Evolutionary conservation across 2,113 vertebrate genomes (phyloP).

Genomic region (Paraplagusia blochii): DNA sequence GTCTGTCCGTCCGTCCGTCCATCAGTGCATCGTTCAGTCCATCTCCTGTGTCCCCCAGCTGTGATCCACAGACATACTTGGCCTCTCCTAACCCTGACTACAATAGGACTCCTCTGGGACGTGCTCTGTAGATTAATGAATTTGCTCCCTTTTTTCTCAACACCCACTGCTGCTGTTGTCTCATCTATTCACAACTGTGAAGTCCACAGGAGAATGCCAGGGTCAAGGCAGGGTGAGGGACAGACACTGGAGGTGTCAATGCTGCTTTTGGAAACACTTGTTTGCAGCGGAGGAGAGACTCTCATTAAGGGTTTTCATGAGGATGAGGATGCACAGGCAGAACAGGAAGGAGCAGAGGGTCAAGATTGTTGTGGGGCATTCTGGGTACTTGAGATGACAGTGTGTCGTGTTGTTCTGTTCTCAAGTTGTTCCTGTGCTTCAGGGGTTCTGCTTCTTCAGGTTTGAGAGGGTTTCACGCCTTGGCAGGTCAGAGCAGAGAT

Average conservation of each 20-base stretch:
- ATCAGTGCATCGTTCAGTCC: not conserved
- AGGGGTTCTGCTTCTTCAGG: slow-evolving; percentile 5
- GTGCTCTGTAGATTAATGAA: slow-evolving; percentile 61
- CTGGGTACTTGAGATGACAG: slow-evolving; percentile 21
- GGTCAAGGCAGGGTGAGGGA: slow-evolving; percentile 39
- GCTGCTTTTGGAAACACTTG: slow-evolving; percentile 42
- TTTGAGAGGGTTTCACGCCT: slow-evolving; percentile 5
- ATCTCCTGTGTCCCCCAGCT: not conserved
- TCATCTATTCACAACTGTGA: slow-evolving; percentile 51
- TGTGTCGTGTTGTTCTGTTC: slow-evolving; percentile 9
- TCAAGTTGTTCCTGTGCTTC: slow-evolving; percentile 10
- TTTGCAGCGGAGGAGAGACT: slow-evolving; percentile 43
- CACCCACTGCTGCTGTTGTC: slow-evolving; percentile 7
- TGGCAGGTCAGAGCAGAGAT: slow-evolving; percentile 6
- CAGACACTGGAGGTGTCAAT: slow-evolving; percentile 49
- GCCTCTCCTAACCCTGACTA: slow-evolving; percentile 30
- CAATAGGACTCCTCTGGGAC: slow-evolving; percentile 8
- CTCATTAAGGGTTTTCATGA: slow-evolving; percentile 20
- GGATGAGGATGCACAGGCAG: slow-evolving; percentile 8
- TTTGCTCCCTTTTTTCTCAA: slow-evolving; percentile 24
- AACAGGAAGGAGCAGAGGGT: slow-evolving; percentile 9
- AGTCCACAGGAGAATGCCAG: slow-evolving; percentile 36
- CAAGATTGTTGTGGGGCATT: slow-evolving; percentile 12
- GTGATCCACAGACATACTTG: slow-evolving; percentile 6
- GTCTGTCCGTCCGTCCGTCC: too few relatives aligned